These are phyloP conservation scores for Pipistrellus pipistrellus DNA, from an alignment of 2,797 vertebrate genomes.

Conservation along the genomic window DNA sequence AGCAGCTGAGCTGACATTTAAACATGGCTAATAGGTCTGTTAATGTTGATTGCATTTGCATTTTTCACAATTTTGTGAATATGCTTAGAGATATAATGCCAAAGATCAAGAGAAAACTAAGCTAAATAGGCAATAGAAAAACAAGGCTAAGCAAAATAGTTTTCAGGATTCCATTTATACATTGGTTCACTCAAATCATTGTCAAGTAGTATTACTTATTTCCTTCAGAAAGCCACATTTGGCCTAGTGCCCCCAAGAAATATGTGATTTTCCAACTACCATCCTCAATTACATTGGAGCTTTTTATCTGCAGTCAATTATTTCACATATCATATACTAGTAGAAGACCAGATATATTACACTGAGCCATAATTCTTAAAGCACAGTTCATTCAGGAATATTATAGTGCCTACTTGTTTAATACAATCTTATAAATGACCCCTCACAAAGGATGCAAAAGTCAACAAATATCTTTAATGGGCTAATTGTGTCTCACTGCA, in stretches of 20 bases:
- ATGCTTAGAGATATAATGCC: slow-evolving; percentile 29
- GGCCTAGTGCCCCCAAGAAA: not conserved
- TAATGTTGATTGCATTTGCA: slow-evolving; percentile 1
- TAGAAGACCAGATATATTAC: slow-evolving; percentile 23
- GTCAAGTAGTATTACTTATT: not conserved
- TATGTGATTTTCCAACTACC: not conserved
- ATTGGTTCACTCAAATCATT: slow-evolving; percentile 27
- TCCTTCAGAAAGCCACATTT: not conserved
- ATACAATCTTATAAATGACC: slow-evolving; percentile 63
- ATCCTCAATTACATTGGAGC: not conserved
- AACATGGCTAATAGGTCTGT: not conserved
- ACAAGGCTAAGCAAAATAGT: not conserved
- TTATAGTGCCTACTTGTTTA: slow-evolving; percentile 61
- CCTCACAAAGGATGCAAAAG: slow-evolving; percentile 65
- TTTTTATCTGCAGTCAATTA: not conserved
- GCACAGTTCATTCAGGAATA: slow-evolving; percentile 48
- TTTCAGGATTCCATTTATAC: slow-evolving; percentile 22
- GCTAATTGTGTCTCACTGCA: slow-evolving; percentile 57
- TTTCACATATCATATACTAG: not conserved
- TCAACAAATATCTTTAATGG: slow-evolving; percentile 54
- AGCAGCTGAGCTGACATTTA: slow-evolving; percentile 13
- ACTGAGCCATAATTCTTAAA: slow-evolving; percentile 53
- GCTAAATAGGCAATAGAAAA: not conserved
- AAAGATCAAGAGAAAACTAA: slow-evolving; percentile 33
- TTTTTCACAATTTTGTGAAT: slow-evolving; percentile 7